phyloP scores from a whole-genome alignment of 2,113 vertebrate genomes.

The Myrmecophaga tridactyla region DNA sequence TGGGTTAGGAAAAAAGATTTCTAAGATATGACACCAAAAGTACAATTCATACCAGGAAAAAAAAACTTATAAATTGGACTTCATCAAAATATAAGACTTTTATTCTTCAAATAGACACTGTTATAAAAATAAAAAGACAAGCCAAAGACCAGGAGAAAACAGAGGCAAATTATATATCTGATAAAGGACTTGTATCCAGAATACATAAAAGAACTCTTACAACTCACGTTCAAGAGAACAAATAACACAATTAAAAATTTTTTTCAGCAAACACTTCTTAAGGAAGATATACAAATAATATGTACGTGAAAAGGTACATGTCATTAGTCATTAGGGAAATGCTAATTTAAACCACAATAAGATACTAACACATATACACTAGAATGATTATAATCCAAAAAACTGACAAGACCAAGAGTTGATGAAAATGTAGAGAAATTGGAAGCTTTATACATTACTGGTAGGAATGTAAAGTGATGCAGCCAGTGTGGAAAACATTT shows the following conservation, averaged over 20 bases:
- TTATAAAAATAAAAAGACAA: conserved; percentile 40
- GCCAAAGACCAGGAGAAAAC: not conserved
- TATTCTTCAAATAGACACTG: not conserved
- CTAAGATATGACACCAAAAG: conserved; percentile 27
- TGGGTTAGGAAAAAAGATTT: conserved; percentile 12
- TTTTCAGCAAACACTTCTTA: not conserved
- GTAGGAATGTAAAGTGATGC: conserved; percentile 41
- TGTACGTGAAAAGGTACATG: conserved; percentile 38
- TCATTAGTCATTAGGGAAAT: not conserved
- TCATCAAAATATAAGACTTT: not conserved
- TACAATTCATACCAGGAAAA: not conserved
- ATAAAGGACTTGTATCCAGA: conserved; percentile 14
- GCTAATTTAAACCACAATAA: conserved; percentile 54
- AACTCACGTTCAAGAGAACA: conserved; percentile 29
- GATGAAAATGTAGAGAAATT: conserved; percentile 15
- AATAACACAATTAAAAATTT: conserved; percentile 4
- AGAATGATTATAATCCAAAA: conserved; percentile 49
- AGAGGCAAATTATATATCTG: not conserved
- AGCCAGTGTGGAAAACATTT: conserved; percentile 41
- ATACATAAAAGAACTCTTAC: not conserved
- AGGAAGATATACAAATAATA: conserved; percentile 36
- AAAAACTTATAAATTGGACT: not conserved
- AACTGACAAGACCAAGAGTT: conserved; percentile 39
- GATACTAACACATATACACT: conserved; percentile 26
- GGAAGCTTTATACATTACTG: conserved; percentile 35